Conservation (phyloP, 2,797 vertebrate species). For the Picus viridis region DNA sequence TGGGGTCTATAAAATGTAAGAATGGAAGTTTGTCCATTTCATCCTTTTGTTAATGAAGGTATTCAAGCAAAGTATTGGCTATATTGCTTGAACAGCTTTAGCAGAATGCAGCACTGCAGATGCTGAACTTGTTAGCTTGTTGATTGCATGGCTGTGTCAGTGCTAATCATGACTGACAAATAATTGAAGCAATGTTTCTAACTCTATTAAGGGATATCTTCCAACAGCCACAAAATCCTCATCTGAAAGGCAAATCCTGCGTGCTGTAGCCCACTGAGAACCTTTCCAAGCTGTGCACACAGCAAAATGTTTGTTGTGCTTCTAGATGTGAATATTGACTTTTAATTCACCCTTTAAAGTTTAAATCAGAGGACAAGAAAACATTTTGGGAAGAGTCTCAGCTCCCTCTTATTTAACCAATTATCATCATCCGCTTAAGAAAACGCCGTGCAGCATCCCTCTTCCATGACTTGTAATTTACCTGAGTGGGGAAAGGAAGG, state of each 20-base stretch:
- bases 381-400: not conserved
- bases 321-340: slow-evolving; percentile 38
- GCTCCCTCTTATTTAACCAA: slow-evolving; percentile 27
- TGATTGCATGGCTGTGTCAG: slow-evolving; percentile 49
- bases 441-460: not conserved
- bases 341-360: slow-evolving; percentile 51
- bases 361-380: not conserved
- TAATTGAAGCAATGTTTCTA: slow-evolving; percentile 53
- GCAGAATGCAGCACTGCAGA: slow-evolving; percentile 7
- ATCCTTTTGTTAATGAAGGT: slow-evolving; percentile 21
- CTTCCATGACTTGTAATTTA: not conserved
- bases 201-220: slow-evolving; percentile 51
- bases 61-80: slow-evolving; percentile 16
- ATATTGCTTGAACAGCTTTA: slow-evolving; percentile 18
- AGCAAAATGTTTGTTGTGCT: slow-evolving; percentile 13
- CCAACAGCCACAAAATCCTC: slow-evolving; percentile 20
- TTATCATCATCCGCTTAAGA: not conserved
- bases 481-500: not conserved
- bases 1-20: not conserved
- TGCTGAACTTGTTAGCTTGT: slow-evolving; percentile 43
- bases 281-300: not conserved
- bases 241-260: slow-evolving; percentile 45
- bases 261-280: not conserved
- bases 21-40: slow-evolving; percentile 11
- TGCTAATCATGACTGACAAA: slow-evolving; percentile 68